phyloP scores from a whole-genome alignment of 92 coral and sea anemone genomes.

The Hydrozoanthus gracilis region DNA sequence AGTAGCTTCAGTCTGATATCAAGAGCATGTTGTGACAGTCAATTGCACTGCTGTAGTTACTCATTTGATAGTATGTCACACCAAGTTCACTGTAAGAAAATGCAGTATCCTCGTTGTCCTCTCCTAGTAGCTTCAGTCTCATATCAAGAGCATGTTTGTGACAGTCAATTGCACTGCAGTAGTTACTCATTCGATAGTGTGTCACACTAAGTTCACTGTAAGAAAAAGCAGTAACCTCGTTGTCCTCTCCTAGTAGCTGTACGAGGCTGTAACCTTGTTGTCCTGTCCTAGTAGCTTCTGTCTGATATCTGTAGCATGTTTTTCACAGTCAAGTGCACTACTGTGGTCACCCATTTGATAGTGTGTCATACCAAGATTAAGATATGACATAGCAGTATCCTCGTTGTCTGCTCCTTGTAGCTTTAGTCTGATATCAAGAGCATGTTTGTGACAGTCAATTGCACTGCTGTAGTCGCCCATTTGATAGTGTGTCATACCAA shows the following conservation, averaged over 20 bases:
- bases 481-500: background rate
- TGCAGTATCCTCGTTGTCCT: no score
- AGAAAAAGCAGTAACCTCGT: background rate
- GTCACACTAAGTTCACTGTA: background rate
- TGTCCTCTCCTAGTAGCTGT: background rate
- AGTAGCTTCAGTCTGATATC: no score
- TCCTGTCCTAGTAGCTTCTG: background rate
- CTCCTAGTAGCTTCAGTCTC: background rate
- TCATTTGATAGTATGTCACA: no score
- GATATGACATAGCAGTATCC: background rate
- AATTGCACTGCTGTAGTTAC: no score
- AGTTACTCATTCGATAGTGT: background rate
- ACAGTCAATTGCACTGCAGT: background rate
- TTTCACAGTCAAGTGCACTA: background rate
- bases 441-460: background rate
- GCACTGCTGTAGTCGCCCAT: background rate
- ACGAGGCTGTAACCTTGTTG: background rate
- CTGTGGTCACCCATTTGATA: background rate
- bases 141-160: background rate
- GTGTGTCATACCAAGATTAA: background rate
- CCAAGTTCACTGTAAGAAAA: no score
- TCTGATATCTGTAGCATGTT: background rate
- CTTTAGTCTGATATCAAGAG: background rate
- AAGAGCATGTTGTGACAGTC: no score
- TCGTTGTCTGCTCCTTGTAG: background rate